A percentile compares a stretch with the other conserved stretches of the same genome.
Evolutionary conservation across 2,888 invertebrate genomes (phyloP).

Genomic region (Pogonocherus hispidulus): DNA sequence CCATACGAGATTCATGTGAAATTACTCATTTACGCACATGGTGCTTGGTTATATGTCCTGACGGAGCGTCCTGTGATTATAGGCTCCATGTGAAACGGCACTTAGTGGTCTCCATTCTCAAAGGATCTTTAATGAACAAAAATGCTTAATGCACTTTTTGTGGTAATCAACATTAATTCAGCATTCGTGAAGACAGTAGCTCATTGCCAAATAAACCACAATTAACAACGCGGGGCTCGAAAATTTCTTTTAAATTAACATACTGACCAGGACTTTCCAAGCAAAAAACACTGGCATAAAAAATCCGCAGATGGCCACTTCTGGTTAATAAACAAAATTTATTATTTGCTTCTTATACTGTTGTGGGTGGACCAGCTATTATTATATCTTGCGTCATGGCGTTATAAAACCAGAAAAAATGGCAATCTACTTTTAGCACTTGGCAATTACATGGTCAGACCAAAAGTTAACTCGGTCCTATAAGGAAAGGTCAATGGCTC

Average conservation of each 20-base stretch:
- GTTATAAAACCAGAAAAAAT: slow-evolving; percentile 1
- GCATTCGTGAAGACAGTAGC: no score
- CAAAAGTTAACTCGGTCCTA: neutral
- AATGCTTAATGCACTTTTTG: no score
- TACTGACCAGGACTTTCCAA: slow-evolving; percentile 15
- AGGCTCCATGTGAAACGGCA: no score
- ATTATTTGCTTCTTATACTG: slow-evolving; percentile 2
- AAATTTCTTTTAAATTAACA: slow-evolving; percentile 16
- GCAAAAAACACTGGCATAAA: neutral
- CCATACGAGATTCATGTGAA: no score
- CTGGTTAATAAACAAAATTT: slow-evolving; percentile 15
- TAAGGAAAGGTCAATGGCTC: neutral
- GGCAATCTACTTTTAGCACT: slow-evolving; percentile 12
- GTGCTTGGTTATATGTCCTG: no score
- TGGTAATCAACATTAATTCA: no score
- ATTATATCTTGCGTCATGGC: slow-evolving; percentile 1
- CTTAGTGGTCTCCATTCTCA: no score
- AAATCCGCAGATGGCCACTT: slow-evolving; percentile 13
- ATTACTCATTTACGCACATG: no score
- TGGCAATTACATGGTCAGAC: neutral
- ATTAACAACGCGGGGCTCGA: neutral
- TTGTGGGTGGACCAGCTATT: slow-evolving; percentile 14
- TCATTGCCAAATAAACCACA: no score
- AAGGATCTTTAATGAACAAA: no score
- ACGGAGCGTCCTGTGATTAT: no score